Evolutionary conservation across 2,113 vertebrate species (phyloP).

Genomic region (Prolemur simus): DNA sequence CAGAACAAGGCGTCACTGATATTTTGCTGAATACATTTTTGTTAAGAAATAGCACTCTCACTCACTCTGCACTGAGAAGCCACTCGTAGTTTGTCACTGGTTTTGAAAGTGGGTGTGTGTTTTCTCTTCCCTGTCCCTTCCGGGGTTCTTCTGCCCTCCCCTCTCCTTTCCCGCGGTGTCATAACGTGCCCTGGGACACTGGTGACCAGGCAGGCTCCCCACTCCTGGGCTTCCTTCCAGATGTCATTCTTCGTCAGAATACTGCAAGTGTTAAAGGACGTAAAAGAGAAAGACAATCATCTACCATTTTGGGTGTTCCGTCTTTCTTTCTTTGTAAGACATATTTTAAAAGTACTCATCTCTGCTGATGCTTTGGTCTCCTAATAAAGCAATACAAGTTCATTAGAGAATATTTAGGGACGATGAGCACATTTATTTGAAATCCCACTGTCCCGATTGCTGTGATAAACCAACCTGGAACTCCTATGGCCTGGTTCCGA

Average conservation of each 20-base stretch:
- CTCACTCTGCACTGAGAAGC: neutral
- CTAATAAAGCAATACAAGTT: neutral
- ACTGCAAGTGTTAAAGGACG: neutral
- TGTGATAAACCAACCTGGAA: fast-evolving
- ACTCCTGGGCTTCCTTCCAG: neutral
- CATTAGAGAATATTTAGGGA: neutral
- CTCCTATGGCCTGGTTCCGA: neutral
- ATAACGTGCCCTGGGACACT: fast-evolving
- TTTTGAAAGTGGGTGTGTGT: neutral
- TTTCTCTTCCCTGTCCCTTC: neutral
- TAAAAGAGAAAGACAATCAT: neutral
- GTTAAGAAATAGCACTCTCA: neutral
- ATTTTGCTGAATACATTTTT: neutral
- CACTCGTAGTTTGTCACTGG: neutral
- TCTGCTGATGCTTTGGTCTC: neutral
- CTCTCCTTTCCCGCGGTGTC: neutral
- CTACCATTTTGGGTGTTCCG: neutral
- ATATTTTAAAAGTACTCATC: neutral
- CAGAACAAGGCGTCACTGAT: neutral
- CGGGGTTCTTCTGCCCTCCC: too few relatives aligned
- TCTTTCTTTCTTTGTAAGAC: neutral
- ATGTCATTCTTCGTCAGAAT: neutral
- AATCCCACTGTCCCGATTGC: fast-evolving
- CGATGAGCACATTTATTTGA: neutral
- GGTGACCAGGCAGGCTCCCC: too few relatives aligned